Conservation (phyloP, 2,797 vertebrate genomes). For the Siniperca obscura region DNA sequence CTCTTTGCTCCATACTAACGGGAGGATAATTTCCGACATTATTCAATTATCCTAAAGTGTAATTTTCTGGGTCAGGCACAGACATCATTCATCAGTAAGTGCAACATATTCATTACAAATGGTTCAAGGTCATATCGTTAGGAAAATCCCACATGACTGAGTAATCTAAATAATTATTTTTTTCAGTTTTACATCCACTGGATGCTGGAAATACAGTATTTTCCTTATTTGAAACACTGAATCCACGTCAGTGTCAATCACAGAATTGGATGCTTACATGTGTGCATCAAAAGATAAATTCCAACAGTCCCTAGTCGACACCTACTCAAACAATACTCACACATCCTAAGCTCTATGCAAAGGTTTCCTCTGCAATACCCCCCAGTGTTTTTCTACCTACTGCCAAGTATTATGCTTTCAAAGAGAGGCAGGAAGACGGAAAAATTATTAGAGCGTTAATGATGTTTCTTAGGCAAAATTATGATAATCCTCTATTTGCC, state of each 20-base stretch:
- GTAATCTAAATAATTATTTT: not conserved
- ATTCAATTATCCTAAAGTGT: conserved; percentile 30
- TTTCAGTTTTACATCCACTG: not conserved
- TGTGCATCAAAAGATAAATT: not conserved
- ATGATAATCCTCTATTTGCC: not conserved
- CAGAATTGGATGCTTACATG: not conserved
- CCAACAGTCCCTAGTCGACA: not conserved
- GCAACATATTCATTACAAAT: conserved; percentile 8
- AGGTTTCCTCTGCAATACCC: conserved; percentile 17
- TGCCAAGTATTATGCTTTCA: conserved; percentile 17
- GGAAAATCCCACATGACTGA: not conserved
- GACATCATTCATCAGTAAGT: conserved; percentile 2
- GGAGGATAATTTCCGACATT: conserved; percentile 23
- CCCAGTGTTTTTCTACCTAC: not conserved
- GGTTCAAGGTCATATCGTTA: not conserved
- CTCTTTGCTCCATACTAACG: conserved; percentile 4
- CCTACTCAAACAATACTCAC: not conserved
- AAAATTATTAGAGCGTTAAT: not conserved
- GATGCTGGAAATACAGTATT: not conserved
- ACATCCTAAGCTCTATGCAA: not conserved
- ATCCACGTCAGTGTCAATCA: not conserved
- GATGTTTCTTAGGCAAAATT: conserved; percentile 28
- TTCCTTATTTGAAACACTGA: not conserved
- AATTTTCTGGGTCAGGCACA: conserved; percentile 20
- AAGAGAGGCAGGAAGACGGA: conserved; percentile 6